phyloP scores from a whole-genome alignment of 2,888 invertebrate genomes.

The Xylota segnis region DNA sequence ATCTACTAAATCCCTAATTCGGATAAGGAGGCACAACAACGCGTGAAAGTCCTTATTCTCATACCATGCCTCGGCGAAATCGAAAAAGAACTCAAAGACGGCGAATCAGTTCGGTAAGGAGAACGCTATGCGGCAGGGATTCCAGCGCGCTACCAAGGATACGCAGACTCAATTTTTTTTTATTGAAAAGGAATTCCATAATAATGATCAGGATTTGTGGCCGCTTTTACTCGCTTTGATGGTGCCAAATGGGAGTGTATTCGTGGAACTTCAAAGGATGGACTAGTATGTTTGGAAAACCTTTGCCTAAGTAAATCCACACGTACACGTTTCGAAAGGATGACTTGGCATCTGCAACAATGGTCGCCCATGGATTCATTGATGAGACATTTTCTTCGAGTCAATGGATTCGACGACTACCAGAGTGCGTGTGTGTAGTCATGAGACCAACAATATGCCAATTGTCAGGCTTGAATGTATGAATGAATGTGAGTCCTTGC shows the following conservation, averaged over 20 bases:
- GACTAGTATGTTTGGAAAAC: conserved; percentile 9
- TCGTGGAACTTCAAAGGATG: conserved; percentile 60
- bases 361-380: conserved; percentile 61
- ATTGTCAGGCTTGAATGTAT: conserved; percentile 37
- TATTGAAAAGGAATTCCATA: conserved; percentile 51
- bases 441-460: conserved; percentile 7
- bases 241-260: conserved; percentile 25
- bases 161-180: conserved; percentile 7
- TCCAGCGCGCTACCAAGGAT: conserved; percentile 58
- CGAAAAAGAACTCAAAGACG: conserved; percentile 40
- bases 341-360: conserved; percentile 40
- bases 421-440: conserved; percentile 5
- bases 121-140: background rate
- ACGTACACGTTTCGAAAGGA: conserved; percentile 57
- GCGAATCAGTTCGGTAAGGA: conserved; percentile 38
- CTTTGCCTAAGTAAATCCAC: conserved; percentile 48
- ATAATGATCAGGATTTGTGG: conserved; percentile 73
- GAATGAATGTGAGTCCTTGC: conserved; percentile 21
- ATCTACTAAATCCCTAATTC: conserved; percentile 73
- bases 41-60: conserved; percentile 66
- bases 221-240: conserved; percentile 62
- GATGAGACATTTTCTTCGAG: conserved; percentile 38
- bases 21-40: conserved; percentile 72
- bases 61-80: background rate
- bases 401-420: conserved; percentile 43